Evolutionary conservation across 2,888 invertebrate genomes (phyloP).

Genomic region (Helleia helle): DNA sequence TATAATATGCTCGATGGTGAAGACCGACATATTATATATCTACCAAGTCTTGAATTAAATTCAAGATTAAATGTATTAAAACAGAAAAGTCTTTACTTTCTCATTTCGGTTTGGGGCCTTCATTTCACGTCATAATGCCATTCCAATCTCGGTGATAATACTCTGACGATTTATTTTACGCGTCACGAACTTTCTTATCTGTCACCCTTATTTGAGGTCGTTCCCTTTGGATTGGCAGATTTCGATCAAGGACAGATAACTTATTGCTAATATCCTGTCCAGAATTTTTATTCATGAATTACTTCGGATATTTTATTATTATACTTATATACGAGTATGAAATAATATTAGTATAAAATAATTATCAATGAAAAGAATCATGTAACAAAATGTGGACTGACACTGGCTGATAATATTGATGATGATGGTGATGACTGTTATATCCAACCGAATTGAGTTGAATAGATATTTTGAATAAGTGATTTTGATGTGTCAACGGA

Average conservation of each 20-base stretch:
- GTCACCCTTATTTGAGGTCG: constrained; percentile 12
- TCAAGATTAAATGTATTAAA: neutral
- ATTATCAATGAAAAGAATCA: too few relatives aligned
- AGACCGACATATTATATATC: too few relatives aligned
- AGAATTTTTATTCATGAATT: too few relatives aligned
- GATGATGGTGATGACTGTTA: too few relatives aligned
- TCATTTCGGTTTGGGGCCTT: neutral
- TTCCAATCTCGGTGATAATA: constrained; percentile 11
- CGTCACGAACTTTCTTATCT: constrained; percentile 13
- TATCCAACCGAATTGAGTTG: too few relatives aligned
- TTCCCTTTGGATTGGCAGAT: constrained; percentile 14
- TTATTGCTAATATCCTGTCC: constrained; percentile 7
- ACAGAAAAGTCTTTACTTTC: constrained; percentile 2
- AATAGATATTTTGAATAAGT: too few relatives aligned
- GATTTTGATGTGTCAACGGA: too few relatives aligned
- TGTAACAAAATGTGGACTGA: too few relatives aligned
- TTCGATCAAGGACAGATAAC: constrained; percentile 12
- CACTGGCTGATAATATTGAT: too few relatives aligned
- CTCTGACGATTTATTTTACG: constrained; percentile 12
- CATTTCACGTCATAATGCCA: constrained; percentile 7
- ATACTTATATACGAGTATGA: neutral
- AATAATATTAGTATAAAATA: neutral
- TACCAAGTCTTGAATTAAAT: too few relatives aligned
- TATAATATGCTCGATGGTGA: too few relatives aligned
- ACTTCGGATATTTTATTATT: too few relatives aligned